Evolutionary conservation across 1,140 invertebrate species (phyloP).

Genomic region (Tribolium castaneum): DNA sequence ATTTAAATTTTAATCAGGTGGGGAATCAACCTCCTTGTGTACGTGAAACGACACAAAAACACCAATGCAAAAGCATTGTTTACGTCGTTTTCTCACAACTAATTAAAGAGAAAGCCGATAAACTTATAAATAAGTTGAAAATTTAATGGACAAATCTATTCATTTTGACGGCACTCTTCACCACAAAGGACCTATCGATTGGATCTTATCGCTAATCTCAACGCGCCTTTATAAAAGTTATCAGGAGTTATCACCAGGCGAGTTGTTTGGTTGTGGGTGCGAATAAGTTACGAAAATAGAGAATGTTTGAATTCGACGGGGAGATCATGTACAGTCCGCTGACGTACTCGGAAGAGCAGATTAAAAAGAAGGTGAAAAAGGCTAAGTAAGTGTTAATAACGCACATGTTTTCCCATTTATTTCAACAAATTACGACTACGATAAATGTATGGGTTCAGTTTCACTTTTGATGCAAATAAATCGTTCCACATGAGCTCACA

Average conservation of each 20-base stretch:
- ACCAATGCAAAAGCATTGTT: background rate
- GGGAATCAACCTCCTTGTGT: background rate
- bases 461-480: too few relatives aligned
- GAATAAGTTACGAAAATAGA: background rate
- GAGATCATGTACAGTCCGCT: background rate
- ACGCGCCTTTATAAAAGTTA: background rate
- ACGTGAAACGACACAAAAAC: background rate
- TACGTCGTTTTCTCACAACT: background rate
- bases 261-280: background rate
- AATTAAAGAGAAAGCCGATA: background rate
- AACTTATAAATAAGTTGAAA: background rate
- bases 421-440: too few relatives aligned
- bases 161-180: background rate
- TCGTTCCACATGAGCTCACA: too few relatives aligned
- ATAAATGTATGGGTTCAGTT: too few relatives aligned
- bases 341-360: background rate
- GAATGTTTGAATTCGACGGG: background rate
- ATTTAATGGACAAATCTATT: background rate
- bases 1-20: background rate
- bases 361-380: slow-evolving; percentile 1
- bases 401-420: too few relatives aligned
- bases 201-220: background rate
- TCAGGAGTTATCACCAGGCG: background rate
- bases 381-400: slow-evolving; percentile 6
- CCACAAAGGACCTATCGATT: background rate